A percentile compares a stretch with the other conserved stretches of the same genome.
Evolutionary conservation across 2,113 vertebrate species (phyloP).

Genomic region (Tetraodon nigroviridis): DNA sequence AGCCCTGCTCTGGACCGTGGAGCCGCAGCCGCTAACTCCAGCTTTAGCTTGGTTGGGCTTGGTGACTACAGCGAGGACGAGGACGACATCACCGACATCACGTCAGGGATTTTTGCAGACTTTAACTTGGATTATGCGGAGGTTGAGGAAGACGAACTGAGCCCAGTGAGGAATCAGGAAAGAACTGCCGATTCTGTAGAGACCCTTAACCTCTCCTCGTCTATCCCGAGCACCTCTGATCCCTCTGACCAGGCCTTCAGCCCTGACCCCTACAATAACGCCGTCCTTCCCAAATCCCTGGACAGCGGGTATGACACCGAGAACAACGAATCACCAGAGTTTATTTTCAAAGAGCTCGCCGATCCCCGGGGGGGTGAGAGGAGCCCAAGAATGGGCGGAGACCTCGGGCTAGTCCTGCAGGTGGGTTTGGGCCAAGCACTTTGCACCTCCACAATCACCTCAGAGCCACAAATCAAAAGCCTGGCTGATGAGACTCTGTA

Average conservation of each 20-base stretch:
- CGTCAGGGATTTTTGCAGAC: slow-evolving; percentile 78
- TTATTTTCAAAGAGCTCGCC: slow-evolving; percentile 83
- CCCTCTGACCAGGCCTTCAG: slow-evolving; percentile 78
- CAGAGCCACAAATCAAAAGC: slow-evolving; percentile 68
- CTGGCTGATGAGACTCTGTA: slow-evolving; percentile 82
- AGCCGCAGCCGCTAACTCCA: slow-evolving; percentile 64
- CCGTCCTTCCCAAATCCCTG: slow-evolving; percentile 81
- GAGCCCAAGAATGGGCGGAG: slow-evolving; percentile 44
- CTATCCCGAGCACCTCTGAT: slow-evolving; percentile 74
- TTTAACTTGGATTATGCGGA: slow-evolving; percentile 76
- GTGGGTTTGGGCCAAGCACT: slow-evolving; percentile 58
- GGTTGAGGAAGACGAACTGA: slow-evolving; percentile 61
- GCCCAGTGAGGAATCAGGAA: slow-evolving; percentile 77
- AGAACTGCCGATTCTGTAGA: slow-evolving; percentile 76
- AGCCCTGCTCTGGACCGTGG: slow-evolving; percentile 27
- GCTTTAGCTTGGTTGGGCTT: slow-evolving; percentile 63
- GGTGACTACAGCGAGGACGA: slow-evolving; percentile 77
- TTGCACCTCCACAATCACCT: slow-evolving; percentile 45
- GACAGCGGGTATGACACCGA: slow-evolving; percentile 98
- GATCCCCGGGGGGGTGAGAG: slow-evolving; percentile 62
- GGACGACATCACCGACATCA: slow-evolving; percentile 73
- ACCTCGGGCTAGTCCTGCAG: slow-evolving; percentile 65
- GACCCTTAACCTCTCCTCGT: slow-evolving; percentile 78
- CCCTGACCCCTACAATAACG: slow-evolving; percentile 65
- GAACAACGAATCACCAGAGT: slow-evolving; percentile 94